These are phyloP conservation scores for Hydropsyche betteni DNA, from an alignment of 2,888 invertebrate genomes.

Conservation along the genomic window DNA sequence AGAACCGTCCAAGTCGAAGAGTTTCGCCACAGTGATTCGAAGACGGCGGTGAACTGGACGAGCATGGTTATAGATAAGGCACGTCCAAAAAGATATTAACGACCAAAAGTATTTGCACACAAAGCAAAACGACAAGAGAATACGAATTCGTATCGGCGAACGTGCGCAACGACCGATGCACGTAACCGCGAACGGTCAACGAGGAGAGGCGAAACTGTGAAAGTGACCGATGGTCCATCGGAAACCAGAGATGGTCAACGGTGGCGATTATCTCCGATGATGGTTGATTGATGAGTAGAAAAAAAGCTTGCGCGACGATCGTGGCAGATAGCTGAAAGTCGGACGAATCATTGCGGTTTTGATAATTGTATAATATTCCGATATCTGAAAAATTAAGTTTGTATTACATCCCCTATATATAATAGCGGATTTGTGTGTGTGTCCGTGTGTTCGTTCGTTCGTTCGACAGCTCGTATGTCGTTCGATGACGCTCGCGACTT, in stretches of 20 bases:
- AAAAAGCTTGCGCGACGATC: background rate
- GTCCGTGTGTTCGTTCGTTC: too few species aligned
- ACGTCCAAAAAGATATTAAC: slow-evolving; percentile 9
- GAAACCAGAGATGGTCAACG: slow-evolving; percentile 31
- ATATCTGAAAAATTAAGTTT: too few species aligned
- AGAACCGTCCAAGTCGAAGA: background rate
- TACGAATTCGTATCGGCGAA: slow-evolving; percentile 14
- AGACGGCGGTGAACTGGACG: background rate
- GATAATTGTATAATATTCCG: too few species aligned
- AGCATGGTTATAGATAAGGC: slow-evolving; percentile 6
- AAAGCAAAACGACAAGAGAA: slow-evolving; percentile 18
- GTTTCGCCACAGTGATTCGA: background rate
- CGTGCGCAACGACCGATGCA: slow-evolving; percentile 28
- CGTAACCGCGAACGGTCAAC: slow-evolving; percentile 16
- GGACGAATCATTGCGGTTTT: too few species aligned
- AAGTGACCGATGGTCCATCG: slow-evolving; percentile 37
- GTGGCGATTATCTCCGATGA: background rate
- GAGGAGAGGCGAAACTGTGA: background rate
- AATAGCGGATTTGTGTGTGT: too few species aligned
- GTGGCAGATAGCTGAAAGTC: too few species aligned
- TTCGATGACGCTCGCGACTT: too few species aligned
- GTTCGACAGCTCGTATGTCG: too few species aligned
- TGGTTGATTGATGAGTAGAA: too few species aligned
- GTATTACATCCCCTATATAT: too few species aligned
- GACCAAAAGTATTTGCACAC: slow-evolving; percentile 33